phyloP scores from a whole-genome alignment of 2,113 vertebrate genomes.

The Seriola dumerili region DNA sequence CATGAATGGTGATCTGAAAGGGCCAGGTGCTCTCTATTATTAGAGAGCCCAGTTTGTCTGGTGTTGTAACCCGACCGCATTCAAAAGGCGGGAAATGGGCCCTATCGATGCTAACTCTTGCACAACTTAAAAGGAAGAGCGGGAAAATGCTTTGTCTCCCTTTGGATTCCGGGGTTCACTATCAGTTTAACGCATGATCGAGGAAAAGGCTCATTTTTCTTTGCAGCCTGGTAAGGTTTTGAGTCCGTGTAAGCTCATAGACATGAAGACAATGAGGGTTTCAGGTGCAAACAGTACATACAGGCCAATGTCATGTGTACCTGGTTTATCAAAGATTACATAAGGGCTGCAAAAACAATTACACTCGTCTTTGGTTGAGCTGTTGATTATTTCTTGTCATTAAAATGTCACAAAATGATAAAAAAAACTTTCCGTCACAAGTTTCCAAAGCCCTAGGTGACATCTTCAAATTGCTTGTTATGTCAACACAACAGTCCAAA shows the following conservation, averaged over 20 bases:
- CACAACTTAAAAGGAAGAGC: conserved; percentile 80
- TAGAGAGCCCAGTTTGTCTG: conserved; percentile 48
- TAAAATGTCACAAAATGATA: background rate
- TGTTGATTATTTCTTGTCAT: background rate
- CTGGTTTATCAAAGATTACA: background rate
- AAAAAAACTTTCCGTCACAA: background rate
- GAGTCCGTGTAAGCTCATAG: conserved; percentile 33
- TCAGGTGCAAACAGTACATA: background rate
- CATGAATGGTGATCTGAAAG: conserved; percentile 76
- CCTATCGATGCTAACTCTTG: conserved; percentile 69
- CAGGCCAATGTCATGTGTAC: too few species aligned
- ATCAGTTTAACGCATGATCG: conserved; percentile 83
- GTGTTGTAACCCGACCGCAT: conserved; percentile 50
- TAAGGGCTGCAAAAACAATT: background rate
- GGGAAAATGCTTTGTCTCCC: conserved; percentile 69
- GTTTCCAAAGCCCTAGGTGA: background rate
- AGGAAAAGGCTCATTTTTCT: conserved; percentile 65
- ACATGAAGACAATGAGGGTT: background rate
- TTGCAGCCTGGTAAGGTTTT: background rate
- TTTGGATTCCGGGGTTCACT: conserved; percentile 78
- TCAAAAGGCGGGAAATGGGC: conserved; percentile 35
- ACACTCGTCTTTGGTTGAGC: background rate
- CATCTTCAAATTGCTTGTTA: too few species aligned
- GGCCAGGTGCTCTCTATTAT: conserved; percentile 83
- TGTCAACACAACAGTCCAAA: too few species aligned